phyloP scores from a whole-genome alignment of 2,113 vertebrate genomes.

The Lontra canadensis region DNA sequence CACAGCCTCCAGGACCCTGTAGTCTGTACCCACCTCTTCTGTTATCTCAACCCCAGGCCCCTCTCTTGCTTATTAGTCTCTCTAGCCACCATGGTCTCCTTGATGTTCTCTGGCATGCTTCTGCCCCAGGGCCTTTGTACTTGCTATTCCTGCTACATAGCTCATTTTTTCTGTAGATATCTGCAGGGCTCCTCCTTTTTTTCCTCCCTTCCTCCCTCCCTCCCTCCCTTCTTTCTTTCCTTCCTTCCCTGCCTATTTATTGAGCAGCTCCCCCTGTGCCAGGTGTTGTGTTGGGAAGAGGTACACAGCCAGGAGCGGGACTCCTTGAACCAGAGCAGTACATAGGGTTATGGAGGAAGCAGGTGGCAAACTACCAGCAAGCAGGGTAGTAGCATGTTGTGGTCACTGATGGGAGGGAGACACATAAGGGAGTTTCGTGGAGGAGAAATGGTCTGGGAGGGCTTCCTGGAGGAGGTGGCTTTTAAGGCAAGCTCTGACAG shows the following conservation, averaged over 20 bases:
- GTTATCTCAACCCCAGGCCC: not conserved
- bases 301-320: not conserved
- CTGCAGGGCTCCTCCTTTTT: rapidly evolving
- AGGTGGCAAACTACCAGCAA: not conserved
- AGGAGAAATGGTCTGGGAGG: not conserved
- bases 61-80: not conserved
- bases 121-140: not conserved
- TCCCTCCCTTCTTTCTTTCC: no score
- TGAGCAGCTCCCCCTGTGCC: not conserved
- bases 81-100: not conserved
- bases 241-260: rapidly evolving
- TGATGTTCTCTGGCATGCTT: not conserved
- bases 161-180: not conserved
- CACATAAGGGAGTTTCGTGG: rapidly evolving
- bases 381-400: not conserved
- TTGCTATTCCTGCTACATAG: rapidly evolving
- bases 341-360: not conserved
- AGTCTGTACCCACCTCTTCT: not conserved
- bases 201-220: no score
- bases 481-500: no score
- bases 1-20: not conserved
- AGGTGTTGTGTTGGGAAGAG: not conserved
- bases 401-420: not conserved
- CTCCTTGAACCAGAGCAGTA: not conserved
- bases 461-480: not conserved